Evolutionary conservation across 1,140 invertebrate genomes (phyloP).

Genomic region (Drosophila parabipectinata): DNA sequence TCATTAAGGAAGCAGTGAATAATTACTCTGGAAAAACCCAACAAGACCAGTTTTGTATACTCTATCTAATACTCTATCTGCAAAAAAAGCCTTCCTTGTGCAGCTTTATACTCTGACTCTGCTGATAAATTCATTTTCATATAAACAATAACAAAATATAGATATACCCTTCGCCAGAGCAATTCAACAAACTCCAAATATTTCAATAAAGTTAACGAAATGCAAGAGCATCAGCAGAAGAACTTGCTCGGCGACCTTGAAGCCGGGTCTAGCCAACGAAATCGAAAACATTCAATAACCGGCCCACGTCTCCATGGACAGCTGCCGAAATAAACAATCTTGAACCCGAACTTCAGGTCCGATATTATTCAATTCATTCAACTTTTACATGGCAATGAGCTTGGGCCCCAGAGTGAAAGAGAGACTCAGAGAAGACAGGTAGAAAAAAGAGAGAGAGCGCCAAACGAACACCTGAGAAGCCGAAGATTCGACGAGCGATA

Average conservation of each 20-base stretch:
- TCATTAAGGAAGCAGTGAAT: conserved; percentile 41
- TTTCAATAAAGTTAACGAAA: conserved; percentile 26
- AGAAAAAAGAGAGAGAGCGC: conserved; percentile 4
- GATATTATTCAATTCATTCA: conserved; percentile 70
- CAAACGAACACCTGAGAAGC: neutral
- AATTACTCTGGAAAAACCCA: neutral
- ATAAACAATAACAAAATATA: no score
- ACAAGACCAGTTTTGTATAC: conserved; percentile 5
- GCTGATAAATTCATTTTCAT: no score
- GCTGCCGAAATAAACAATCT: conserved; percentile 70
- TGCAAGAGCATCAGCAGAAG: conserved; percentile 54
- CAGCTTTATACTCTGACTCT: no score
- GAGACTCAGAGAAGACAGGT: neutral
- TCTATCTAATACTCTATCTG: neutral
- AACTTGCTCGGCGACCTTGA: conserved; percentile 76
- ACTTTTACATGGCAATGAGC: conserved; percentile 70
- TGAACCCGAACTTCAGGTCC: conserved; percentile 67
- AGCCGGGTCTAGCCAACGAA: conserved; percentile 62
- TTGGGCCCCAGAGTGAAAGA: conserved; percentile 9
- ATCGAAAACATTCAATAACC: conserved; percentile 70
- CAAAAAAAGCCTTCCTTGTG: no score
- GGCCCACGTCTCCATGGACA: conserved; percentile 40
- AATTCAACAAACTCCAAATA: conserved; percentile 28
- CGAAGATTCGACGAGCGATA: neutral
- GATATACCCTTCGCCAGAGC: neutral